Base-by-base conservation (phyloP, 2,797 vertebrate species). In the Malurus splendens region DNA sequence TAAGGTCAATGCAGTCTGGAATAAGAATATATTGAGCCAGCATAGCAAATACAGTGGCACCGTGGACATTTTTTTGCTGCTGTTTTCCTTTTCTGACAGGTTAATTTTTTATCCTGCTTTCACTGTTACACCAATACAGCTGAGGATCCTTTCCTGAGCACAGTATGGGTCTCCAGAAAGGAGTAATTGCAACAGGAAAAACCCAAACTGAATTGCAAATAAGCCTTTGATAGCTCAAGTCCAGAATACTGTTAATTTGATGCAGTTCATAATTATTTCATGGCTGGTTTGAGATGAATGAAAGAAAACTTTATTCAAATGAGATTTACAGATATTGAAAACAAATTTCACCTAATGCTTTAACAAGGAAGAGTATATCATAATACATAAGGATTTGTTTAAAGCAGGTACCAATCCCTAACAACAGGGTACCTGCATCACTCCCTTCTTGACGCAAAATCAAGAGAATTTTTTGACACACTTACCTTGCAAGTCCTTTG, bases 21-120 rank as follows among this genome's bases (percentile, higher is more conserved):
- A 87, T 81, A 87, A 85, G 70, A 91, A 93, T 92, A 76, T 86
- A 94, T 83, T 92, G 90, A 93, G 57, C 51, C 54, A 93, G 72
- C 67, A 83, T 36, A 87, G 55, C 36, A 95, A 92, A 92, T 87
- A 71, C 39, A 33, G 36, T 54, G 44, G 54, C 19, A 14, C 62
- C 2, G 36, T 10, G 24, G 52, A 28, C 28, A 59, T 75, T 83
- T 93, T 92, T 92, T 86, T 90, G 50, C 78, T 82, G 62, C 27
- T 87, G 56, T 90, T 93, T 83, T 82, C 55, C 11, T 84, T 90
- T 90, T 89, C 48, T 89, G 82, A 74, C 77, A 90, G 77, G 86
- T 89, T 78, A 87, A 77, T 91, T 79, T 83, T 93, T 93, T 92
- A 93, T 90, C 87, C 44, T 36, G 14, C 45, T 79, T 76, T 87